Evolutionary conservation across 2,888 invertebrate genomes (phyloP).

Genomic region (Pristionchus mayeri): DNA sequence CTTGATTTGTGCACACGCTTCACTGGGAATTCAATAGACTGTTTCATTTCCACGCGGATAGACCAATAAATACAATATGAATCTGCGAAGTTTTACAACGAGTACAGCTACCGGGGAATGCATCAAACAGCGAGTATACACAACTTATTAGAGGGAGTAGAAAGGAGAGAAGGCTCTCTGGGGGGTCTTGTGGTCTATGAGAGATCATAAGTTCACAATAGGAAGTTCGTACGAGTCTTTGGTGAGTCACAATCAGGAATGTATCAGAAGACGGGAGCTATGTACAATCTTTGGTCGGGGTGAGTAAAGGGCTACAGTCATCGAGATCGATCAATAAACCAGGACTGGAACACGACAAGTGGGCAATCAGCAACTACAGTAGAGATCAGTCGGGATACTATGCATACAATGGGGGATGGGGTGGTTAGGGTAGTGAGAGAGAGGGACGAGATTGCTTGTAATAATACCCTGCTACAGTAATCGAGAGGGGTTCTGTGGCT

Average conservation of each 20-base stretch:
- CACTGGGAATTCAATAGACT: neutral
- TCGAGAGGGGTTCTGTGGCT: neutral
- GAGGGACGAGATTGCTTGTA: neutral
- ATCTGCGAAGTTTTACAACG: neutral
- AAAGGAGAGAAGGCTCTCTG: constrained; percentile 6
- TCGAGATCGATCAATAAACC: constrained; percentile 39
- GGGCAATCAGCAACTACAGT: neutral
- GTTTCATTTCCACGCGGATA: constrained; percentile 9
- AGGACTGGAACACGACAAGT: neutral
- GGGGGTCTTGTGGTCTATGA: constrained; percentile 4
- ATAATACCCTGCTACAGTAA: neutral
- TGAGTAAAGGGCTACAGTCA: neutral
- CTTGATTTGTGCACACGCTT: too few species aligned
- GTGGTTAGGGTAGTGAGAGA: neutral
- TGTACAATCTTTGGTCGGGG: constrained; percentile 15
- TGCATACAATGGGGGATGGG: neutral
- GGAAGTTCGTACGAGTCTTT: too few species aligned
- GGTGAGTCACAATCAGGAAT: neutral
- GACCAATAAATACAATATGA: neutral
- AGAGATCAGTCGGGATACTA: constrained; percentile 12
- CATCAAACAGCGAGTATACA: neutral
- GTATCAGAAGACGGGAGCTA: too few species aligned
- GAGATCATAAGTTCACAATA: neutral
- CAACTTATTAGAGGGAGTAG: neutral
- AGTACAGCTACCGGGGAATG: neutral